These are phyloP conservation scores for Tricholaema leucomelas DNA, from an alignment of 2,113 vertebrate species.

Conservation along the genomic window DNA sequence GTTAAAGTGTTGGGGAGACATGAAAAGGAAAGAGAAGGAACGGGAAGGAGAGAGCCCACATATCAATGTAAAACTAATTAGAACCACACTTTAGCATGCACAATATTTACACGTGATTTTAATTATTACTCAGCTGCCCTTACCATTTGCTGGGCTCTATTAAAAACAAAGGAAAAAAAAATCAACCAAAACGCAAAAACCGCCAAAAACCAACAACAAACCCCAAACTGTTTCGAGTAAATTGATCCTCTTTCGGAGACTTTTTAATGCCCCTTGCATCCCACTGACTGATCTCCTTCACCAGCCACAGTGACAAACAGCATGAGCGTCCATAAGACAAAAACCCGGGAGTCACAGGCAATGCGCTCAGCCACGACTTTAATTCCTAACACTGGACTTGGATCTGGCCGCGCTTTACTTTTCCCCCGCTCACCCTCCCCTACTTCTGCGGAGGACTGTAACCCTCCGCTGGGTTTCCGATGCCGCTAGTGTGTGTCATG, in stretches of 20 bases:
- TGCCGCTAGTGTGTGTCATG: not conserved
- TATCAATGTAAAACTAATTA: constrained; percentile 73
- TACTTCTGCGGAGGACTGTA: constrained; percentile 11
- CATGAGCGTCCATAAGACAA: not conserved
- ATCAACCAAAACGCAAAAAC: no score
- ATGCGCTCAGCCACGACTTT: constrained; percentile 29
- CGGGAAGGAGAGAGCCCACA: not conserved
- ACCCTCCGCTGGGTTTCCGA: constrained; percentile 33
- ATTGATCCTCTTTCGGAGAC: not conserved
- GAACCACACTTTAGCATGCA: constrained; percentile 71
- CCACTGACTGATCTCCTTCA: not conserved
- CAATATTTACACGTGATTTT: constrained; percentile 74
- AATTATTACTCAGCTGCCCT: constrained; percentile 52
- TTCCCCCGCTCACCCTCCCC: not conserved
- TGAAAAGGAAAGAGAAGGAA: not conserved
- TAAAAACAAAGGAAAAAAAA: no score
- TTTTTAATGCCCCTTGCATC: not conserved
- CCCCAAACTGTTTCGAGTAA: not conserved
- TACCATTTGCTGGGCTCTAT: constrained; percentile 17
- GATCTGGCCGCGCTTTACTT: constrained; percentile 52
- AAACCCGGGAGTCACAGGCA: constrained; percentile 21
- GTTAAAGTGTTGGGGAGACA: constrained; percentile 37
- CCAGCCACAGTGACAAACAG: not conserved
- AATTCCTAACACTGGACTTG: constrained; percentile 81
- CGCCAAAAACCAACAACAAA: no score